Percentiles rank a stretch among this genome's conserved stretches.
Conservation (phyloP, 2,113 vertebrate genomes). For the Stomatorhinus ivindoensis region DNA sequence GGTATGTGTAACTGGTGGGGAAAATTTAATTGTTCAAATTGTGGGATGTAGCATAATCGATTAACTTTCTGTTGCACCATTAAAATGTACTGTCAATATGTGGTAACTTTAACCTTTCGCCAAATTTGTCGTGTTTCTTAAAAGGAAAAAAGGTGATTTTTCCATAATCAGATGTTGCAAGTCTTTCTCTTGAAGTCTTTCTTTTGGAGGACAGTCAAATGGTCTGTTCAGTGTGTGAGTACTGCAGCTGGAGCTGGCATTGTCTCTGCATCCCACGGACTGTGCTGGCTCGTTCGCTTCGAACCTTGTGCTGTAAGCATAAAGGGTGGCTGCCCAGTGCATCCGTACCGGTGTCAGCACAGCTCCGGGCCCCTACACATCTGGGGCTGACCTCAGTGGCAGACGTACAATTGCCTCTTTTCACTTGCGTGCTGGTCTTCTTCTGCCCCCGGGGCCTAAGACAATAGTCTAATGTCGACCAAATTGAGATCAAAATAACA, state of each 20-base stretch:
- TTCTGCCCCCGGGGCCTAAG: not conserved
- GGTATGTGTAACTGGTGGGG: not conserved
- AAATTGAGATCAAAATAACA: slow-evolving; percentile 21
- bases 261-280: not conserved
- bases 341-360: slow-evolving; percentile 66
- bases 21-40: not conserved
- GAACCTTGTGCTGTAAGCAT: not conserved
- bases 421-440: slow-evolving; percentile 29
- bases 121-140: not conserved
- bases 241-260: not conserved
- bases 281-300: not conserved
- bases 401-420: slow-evolving; percentile 43
- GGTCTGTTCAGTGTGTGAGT: not conserved
- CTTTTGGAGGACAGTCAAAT: not conserved
- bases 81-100: not conserved
- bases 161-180: not conserved
- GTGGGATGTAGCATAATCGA: not conserved
- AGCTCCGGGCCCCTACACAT: slow-evolving; percentile 56
- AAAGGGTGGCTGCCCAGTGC: slow-evolving; percentile 15
- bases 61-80: not conserved
- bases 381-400: slow-evolving; percentile 69
- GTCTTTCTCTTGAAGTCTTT: not conserved
- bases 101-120: not conserved
- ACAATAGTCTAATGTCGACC: slow-evolving; percentile 22
- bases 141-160: not conserved